A percentile compares a stretch with the other conserved stretches of the same genome.
These are phyloP conservation scores for Eurois occulta DNA, from an alignment of 2,888 invertebrate genomes.

Conservation along the genomic window DNA sequence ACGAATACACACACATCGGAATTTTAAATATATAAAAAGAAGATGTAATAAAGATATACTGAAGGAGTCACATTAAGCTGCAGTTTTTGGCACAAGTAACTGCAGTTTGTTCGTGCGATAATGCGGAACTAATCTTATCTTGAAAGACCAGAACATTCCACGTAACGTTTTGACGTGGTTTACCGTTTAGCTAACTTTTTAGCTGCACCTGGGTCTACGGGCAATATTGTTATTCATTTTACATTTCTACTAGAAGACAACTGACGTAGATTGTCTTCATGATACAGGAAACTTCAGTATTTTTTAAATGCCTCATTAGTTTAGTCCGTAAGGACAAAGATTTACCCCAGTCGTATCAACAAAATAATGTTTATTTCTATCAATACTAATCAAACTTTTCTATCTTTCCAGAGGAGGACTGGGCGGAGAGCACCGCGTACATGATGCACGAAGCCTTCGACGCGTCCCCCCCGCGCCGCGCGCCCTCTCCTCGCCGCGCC, in stretches of 20 bases:
- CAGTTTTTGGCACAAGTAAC: conserved; percentile 57
- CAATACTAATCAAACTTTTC: conserved; percentile 40
- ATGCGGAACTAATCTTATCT: conserved; percentile 52
- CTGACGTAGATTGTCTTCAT: not conserved
- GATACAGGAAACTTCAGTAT: not conserved
- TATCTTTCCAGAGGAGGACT: conserved; percentile 93
- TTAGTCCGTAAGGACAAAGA: not conserved
- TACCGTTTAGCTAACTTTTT: conserved; percentile 26
- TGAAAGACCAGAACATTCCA: conserved; percentile 28
- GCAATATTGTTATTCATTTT: conserved; percentile 1
- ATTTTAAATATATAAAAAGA: not conserved
- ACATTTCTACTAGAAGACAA: not conserved
- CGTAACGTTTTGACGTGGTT: conserved; percentile 25
- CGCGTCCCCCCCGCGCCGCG: conserved; percentile 84
- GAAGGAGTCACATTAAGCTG: not conserved
- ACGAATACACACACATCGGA: not conserved
- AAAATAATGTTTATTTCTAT: not conserved
- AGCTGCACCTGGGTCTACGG: not conserved
- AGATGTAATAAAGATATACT: not conserved
- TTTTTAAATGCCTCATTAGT: not conserved
- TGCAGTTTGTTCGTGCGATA: conserved; percentile 47
- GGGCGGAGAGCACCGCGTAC: conserved; percentile 92
- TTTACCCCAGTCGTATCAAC: not conserved
- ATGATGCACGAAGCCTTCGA: conserved; percentile 91
- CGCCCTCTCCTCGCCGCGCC: conserved; percentile 76